Conservation (phyloP, 2,888 invertebrate species). For the Drosophila falleni region DNA sequence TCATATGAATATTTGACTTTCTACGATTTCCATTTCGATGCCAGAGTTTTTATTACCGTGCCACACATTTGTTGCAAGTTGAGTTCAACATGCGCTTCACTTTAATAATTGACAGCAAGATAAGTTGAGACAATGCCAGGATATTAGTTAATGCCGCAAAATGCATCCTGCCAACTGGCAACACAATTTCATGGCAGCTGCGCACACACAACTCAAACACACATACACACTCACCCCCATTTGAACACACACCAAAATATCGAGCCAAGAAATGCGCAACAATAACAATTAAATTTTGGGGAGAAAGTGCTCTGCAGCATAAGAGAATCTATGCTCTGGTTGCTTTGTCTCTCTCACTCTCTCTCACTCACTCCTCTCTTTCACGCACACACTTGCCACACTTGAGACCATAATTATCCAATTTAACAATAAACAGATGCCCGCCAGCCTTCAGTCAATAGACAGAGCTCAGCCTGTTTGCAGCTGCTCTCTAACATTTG, state of each 20-base stretch:
- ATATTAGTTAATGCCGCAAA: constrained; percentile 71
- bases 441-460: constrained; percentile 65
- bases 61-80: constrained; percentile 10
- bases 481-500: constrained; percentile 28
- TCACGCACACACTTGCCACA: constrained; percentile 15
- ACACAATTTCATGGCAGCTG: constrained; percentile 75
- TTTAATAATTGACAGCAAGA: constrained; percentile 45
- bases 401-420: constrained; percentile 72
- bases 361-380: neutral
- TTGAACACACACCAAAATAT: constrained; percentile 21
- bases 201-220: constrained; percentile 38
- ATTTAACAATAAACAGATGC: constrained; percentile 79
- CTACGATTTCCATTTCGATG: constrained; percentile 45
- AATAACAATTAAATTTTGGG: constrained; percentile 74
- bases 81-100: constrained; percentile 17
- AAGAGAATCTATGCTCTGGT: constrained; percentile 12
- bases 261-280: constrained; percentile 71
- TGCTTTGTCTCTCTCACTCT: neutral
- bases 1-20: constrained; percentile 32
- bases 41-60: constrained; percentile 8
- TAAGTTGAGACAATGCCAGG: constrained; percentile 56
- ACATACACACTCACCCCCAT: constrained; percentile 2
- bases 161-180: constrained; percentile 65
- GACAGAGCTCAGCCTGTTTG: constrained; percentile 40
- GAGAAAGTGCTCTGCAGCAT: constrained; percentile 53